Conservation (phyloP, 2,113 vertebrate species). For the Loxodonta africana region DNA sequence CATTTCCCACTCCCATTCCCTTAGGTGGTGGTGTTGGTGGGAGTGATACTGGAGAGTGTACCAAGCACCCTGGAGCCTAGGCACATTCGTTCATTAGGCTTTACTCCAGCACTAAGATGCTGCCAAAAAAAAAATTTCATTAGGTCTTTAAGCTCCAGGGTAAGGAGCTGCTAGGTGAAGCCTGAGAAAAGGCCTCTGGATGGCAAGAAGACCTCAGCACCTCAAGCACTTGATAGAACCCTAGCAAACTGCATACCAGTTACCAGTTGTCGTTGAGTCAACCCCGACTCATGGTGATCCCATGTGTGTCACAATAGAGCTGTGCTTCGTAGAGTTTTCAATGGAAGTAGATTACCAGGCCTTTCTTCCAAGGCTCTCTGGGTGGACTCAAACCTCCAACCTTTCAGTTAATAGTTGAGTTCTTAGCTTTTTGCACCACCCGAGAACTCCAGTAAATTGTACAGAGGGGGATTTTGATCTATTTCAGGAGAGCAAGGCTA, state of each 20-base stretch:
- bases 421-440: not conserved
- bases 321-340: not conserved
- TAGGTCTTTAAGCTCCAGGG: not conserved
- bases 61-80: not conserved
- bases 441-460: no score
- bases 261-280: not conserved
- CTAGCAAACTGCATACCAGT: not conserved
- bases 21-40: not conserved
- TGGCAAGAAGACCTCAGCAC: not conserved
- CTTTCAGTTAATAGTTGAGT: not conserved
- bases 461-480: not conserved
- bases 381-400: not conserved
- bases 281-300: not conserved
- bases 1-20: not conserved
- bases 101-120: not conserved
- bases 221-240: not conserved
- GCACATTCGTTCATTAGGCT: not conserved
- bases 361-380: not conserved
- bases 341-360: not conserved
- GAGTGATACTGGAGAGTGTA: not conserved
- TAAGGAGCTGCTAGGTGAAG: not conserved
- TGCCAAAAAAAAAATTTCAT: not conserved
- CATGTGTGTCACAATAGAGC: not conserved
- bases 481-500: conserved; percentile 28
- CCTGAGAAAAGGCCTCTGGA: not conserved